Evolutionary conservation across 2,888 invertebrate genomes (phyloP).

Genomic region (Coelopa pilipes): DNA sequence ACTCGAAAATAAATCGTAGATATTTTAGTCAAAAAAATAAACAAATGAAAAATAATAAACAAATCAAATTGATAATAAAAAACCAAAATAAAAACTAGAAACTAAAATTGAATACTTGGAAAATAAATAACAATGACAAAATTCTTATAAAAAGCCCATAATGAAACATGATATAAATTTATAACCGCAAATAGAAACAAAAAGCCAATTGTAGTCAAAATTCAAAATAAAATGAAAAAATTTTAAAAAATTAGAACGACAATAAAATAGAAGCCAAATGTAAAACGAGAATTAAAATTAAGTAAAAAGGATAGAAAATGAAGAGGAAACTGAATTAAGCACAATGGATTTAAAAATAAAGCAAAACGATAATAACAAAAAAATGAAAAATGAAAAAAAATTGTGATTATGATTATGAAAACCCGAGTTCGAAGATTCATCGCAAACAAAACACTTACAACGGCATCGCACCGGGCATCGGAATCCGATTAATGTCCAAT

Average conservation of each 20-base stretch:
- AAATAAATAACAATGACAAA: no score
- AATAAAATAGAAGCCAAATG: neutral
- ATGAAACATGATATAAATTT: no score
- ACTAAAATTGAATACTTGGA: no score
- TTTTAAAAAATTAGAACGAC: neutral
- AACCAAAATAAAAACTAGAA: no score
- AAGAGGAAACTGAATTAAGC: no score
- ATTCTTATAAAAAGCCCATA: no score
- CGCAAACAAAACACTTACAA: neutral
- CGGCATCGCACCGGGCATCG: neutral
- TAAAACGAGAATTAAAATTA: neutral
- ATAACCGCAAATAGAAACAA: no score
- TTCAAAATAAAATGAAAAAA: neutral
- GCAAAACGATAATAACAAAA: neutral
- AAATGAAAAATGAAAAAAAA: neutral
- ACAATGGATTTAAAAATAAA: neutral
- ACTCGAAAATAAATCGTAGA: no score
- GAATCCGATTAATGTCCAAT: conserved; percentile 4
- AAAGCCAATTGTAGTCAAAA: neutral
- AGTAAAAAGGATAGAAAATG: neutral
- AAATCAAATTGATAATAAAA: no score
- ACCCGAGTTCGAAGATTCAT: neutral
- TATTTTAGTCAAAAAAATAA: no score
- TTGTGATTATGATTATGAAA: neutral
- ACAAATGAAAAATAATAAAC: no score